Evolutionary conservation across 2,797 vertebrate species (phyloP).

Genomic region (Silurus aristotelis): DNA sequence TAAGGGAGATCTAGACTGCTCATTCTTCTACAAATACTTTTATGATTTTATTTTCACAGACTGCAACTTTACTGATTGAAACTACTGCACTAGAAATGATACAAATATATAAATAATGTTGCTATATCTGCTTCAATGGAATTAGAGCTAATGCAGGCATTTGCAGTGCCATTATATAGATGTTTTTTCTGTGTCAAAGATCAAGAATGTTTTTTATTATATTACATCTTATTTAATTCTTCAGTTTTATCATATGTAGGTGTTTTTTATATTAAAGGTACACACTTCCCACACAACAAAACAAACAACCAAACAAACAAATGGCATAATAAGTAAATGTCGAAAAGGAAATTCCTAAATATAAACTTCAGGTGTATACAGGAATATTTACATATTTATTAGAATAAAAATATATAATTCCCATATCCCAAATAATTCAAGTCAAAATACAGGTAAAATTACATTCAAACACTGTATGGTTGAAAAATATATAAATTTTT

Average conservation of each 20-base stretch:
- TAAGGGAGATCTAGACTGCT: conserved; percentile 11
- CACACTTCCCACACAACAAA: not conserved
- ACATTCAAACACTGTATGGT: not conserved
- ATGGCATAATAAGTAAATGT: too few relatives aligned
- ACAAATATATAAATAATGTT: too few relatives aligned
- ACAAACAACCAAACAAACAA: not conserved
- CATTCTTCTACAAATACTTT: not conserved
- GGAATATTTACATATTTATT: not conserved
- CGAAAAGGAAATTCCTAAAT: not conserved
- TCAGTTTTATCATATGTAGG: not conserved
- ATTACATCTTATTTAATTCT: not conserved
- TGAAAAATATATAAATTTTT: not conserved
- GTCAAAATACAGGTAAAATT: not conserved
- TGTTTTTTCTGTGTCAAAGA: not conserved
- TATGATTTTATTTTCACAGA: not conserved
- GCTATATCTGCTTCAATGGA: too few relatives aligned
- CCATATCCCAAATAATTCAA: not conserved
- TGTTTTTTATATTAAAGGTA: not conserved
- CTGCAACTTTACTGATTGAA: not conserved
- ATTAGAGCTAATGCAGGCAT: not conserved
- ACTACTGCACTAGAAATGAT: not conserved
- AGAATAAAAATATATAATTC: not conserved
- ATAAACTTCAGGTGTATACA: not conserved
- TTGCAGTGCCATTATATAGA: not conserved
- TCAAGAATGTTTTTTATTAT: not conserved